These are phyloP conservation scores for Malacoraja senta DNA, from an alignment of 2,797 vertebrate species.

Conservation along the genomic window DNA sequence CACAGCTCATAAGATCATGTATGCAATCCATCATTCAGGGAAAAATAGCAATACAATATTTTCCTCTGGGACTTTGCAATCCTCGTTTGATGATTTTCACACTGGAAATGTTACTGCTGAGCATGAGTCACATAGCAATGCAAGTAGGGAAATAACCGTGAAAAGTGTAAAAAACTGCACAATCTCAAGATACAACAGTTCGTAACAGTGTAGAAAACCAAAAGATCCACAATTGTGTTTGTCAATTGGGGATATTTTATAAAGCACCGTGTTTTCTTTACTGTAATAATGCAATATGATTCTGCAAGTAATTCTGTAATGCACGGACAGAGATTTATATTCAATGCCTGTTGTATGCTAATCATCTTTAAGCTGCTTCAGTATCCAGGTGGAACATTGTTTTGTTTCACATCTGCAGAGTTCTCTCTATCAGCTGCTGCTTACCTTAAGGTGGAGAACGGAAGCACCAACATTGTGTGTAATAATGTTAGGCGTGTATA, in stretches of 20 bases:
- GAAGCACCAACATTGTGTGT: neutral
- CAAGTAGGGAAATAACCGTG: neutral
- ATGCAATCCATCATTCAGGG: neutral
- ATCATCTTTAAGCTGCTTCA: neutral
- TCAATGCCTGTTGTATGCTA: neutral
- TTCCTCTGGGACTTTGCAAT: neutral
- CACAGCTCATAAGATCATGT: no score
- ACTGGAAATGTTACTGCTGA: neutral
- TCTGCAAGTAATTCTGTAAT: neutral
- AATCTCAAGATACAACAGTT: neutral
- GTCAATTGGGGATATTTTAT: neutral
- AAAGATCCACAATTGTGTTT: neutral
- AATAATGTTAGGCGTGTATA: neutral
- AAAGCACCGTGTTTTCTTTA: neutral
- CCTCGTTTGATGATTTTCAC: neutral
- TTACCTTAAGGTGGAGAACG: neutral
- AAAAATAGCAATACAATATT: neutral
- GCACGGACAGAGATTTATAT: neutral
- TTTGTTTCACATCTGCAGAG: neutral
- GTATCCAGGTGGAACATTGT: neutral
- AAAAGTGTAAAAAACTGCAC: no score
- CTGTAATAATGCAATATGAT: neutral
- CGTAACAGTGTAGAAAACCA: neutral
- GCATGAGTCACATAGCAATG: neutral
- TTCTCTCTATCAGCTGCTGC: neutral